Evolutionary conservation across 2,113 vertebrate genomes (phyloP).

Genomic region (Rostratula benghalensis): DNA sequence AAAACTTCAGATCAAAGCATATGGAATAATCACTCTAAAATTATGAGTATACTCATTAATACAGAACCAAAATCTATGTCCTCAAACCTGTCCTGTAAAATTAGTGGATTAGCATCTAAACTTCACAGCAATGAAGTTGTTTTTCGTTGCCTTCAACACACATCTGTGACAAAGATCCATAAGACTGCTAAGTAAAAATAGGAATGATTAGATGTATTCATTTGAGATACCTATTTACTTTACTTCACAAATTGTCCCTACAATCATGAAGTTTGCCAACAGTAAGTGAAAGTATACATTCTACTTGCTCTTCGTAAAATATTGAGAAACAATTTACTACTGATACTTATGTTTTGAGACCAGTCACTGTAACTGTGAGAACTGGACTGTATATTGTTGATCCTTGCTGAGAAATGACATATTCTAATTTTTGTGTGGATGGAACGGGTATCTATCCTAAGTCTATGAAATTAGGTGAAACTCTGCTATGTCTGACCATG

Average conservation of each 20-base stretch:
- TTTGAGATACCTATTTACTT: neutral
- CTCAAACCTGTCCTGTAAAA: neutral
- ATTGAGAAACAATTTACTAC: neutral
- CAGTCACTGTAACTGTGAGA: neutral
- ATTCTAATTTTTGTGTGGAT: neutral
- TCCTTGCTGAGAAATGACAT: neutral
- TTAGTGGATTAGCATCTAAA: neutral
- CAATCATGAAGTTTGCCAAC: neutral
- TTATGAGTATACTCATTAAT: neutral
- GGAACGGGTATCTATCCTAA: rapidly evolving
- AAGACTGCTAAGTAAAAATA: neutral
- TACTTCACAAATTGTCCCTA: neutral
- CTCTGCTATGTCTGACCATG: neutral
- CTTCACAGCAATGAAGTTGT: neutral
- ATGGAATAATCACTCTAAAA: neutral
- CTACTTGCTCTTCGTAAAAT: neutral
- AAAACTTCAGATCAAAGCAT: neutral
- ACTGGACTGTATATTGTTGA: neutral
- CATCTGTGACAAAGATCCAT: neutral
- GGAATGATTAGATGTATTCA: neutral
- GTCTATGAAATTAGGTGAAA: neutral
- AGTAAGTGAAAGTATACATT: neutral
- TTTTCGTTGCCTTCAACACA: neutral
- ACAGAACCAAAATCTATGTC: neutral
- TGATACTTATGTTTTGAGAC: neutral